phyloP scores from a whole-genome alignment of 2,113 vertebrate genomes.

The Baryphthengus martii region DNA sequence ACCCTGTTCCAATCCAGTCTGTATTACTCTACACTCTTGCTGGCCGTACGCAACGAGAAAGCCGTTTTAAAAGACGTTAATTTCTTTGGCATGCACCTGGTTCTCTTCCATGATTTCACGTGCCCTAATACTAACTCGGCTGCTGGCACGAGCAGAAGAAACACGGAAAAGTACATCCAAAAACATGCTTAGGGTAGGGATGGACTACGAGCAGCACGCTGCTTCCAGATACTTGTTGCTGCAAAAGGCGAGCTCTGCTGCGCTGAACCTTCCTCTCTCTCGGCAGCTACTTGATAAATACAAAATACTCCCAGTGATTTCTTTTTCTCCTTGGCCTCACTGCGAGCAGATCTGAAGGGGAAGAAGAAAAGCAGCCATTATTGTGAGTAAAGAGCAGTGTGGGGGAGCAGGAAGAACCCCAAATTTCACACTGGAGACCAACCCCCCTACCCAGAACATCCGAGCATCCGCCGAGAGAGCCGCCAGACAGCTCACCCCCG shows the following conservation, averaged over 20 bases:
- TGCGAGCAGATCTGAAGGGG: background rate
- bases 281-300: background rate
- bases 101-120: background rate
- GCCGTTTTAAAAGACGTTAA: background rate
- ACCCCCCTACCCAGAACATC: background rate
- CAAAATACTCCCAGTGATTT: background rate
- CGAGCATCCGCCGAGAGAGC: background rate
- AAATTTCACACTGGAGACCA: background rate
- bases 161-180: background rate
- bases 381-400: background rate
- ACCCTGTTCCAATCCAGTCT: background rate
- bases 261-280: background rate
- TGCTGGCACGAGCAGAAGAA: background rate
- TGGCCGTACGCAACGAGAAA: background rate
- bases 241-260: background rate
- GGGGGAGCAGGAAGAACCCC: background rate
- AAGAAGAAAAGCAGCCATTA: background rate
- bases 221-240: background rate
- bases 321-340: background rate
- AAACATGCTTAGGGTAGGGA: background rate
- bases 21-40: fast-evolving
- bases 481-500: background rate
- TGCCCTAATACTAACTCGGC: background rate
- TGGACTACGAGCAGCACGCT: background rate
- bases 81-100: background rate